These are phyloP conservation scores for Darevskia nairensis DNA, from an alignment of 2,797 vertebrate species.

Conservation along the genomic window DNA sequence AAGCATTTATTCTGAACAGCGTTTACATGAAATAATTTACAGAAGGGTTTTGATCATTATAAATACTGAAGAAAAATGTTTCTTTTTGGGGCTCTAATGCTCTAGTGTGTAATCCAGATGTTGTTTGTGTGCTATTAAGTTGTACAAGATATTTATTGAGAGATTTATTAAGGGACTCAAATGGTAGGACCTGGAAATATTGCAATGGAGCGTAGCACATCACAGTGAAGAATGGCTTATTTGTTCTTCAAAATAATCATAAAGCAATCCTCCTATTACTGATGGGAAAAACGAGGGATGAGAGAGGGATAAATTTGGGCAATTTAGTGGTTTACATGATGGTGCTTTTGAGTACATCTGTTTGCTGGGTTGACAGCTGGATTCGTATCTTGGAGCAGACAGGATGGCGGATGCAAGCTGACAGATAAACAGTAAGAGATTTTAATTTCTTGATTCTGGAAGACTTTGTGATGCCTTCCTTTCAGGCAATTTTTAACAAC, in stretches of 20 bases:
- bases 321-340: constrained; percentile 36
- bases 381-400: constrained; percentile 50
- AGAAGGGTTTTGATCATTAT: not conserved
- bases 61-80: constrained; percentile 15
- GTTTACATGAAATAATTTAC: not conserved
- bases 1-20: not conserved
- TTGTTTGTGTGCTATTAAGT: constrained; percentile 8
- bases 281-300: not conserved
- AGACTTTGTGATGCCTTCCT: not conserved
- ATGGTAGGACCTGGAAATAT: not conserved
- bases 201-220: not conserved
- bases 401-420: not conserved
- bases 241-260: not conserved
- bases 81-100: not conserved
- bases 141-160: constrained; percentile 1
- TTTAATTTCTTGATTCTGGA: constrained; percentile 45
- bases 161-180: constrained; percentile 30
- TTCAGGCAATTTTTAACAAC: constrained; percentile 24
- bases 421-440: not conserved
- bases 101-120: constrained; percentile 28
- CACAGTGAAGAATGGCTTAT: not conserved
- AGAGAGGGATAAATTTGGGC: not conserved
- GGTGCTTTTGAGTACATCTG: constrained; percentile 44
- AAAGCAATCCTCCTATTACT: not conserved
- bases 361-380: constrained; percentile 55